Percentiles rank a stretch among this genome's conserved stretches.
These are phyloP conservation scores for Microplitis deprimator DNA, from an alignment of 2,888 invertebrate genomes.

Conservation along the genomic window DNA sequence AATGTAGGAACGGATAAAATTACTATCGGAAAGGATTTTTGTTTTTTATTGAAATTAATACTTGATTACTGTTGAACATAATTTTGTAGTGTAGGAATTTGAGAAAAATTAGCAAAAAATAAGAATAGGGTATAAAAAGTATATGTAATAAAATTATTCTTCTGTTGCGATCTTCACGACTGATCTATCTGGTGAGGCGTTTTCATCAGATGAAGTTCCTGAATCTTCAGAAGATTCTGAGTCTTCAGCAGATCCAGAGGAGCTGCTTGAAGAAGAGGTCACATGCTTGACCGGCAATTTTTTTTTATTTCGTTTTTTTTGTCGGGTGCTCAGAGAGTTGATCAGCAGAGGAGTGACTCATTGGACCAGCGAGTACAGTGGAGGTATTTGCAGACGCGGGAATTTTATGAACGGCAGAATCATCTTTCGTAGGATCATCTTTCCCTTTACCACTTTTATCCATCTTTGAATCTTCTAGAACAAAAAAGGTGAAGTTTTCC, in stretches of 20 bases:
- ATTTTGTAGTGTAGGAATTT: neutral
- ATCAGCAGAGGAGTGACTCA: neutral
- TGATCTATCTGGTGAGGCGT: neutral
- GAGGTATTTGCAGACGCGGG: neutral
- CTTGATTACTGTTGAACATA: neutral
- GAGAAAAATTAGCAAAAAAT: neutral
- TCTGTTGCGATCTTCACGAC: neutral
- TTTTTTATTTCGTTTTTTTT: neutral
- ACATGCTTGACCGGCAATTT: neutral
- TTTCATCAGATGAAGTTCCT: neutral
- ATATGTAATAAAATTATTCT: neutral
- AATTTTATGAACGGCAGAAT: no score
- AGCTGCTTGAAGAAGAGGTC: neutral
- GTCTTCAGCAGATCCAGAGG: neutral
- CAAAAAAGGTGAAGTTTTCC: no score
- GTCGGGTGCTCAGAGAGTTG: neutral
- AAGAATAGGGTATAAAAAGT: neutral
- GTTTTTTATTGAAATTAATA: neutral
- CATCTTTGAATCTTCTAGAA: no score
- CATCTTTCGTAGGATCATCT: no score
- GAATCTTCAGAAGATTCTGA: neutral
- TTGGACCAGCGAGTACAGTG: neutral
- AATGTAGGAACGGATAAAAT: neutral
- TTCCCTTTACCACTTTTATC: no score
- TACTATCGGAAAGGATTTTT: neutral